Conservation (phyloP, 2,888 invertebrate species). For the Macroteleia sp. region DNA sequence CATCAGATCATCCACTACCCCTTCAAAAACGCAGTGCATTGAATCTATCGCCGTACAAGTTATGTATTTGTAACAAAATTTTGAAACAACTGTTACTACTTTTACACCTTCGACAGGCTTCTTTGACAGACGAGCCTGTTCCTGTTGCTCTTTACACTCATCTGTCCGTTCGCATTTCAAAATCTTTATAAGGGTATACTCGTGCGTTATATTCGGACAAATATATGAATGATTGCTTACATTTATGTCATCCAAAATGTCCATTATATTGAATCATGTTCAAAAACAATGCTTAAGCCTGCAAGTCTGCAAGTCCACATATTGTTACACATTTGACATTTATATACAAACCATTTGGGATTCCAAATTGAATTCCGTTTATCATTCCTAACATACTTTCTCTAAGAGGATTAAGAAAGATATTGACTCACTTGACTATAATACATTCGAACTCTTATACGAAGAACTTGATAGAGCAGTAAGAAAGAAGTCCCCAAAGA, state of each 20-base stretch:
- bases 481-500: too few relatives aligned
- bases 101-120: background rate
- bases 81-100: background rate
- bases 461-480: too few relatives aligned
- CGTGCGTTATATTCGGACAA: background rate
- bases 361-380: too few relatives aligned
- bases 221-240: background rate
- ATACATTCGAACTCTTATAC: too few relatives aligned
- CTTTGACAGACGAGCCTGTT: background rate
- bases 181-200: background rate
- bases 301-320: slow-evolving; percentile 6
- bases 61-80: background rate
- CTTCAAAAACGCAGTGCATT: too few relatives aligned
- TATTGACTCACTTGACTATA: too few relatives aligned
- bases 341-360: too few relatives aligned
- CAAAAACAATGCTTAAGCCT: slow-evolving; percentile 50
- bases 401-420: background rate
- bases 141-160: background rate
- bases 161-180: background rate
- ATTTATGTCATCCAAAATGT: slow-evolving; percentile 42
- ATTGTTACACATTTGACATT: too few relatives aligned
- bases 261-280: slow-evolving; percentile 50
- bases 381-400: too few relatives aligned
- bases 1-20: too few relatives aligned
- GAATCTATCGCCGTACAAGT: background rate